Evolutionary conservation across 2,888 invertebrate species (phyloP).

Genomic region (Koerneria pararmatus): DNA sequence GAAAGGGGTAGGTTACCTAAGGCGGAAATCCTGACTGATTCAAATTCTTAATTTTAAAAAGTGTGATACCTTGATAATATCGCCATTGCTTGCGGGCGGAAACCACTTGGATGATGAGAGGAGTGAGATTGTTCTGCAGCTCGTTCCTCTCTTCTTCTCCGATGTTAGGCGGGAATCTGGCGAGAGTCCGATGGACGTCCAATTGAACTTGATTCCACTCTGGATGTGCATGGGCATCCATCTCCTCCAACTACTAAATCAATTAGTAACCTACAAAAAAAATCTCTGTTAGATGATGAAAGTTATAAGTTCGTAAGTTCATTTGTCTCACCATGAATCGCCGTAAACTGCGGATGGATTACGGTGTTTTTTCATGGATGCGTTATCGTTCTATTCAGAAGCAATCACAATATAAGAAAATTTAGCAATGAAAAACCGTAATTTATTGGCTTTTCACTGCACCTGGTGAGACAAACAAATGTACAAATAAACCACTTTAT

Average conservation of each 20-base stretch:
- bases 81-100: constrained; percentile 46
- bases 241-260: constrained; percentile 2
- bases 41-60: background rate
- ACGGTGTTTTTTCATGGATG: too few species aligned
- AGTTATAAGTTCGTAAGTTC: too few species aligned
- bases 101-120: constrained; percentile 54
- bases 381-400: too few species aligned
- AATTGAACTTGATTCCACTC: constrained; percentile 45
- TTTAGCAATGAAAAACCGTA: too few species aligned
- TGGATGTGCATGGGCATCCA: constrained; percentile 16
- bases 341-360: too few species aligned
- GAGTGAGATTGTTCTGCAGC: constrained; percentile 49
- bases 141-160: constrained; percentile 42
- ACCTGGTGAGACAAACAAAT: too few species aligned
- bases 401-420: too few species aligned
- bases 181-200: constrained; percentile 57
- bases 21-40: too few species aligned
- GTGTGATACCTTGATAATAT: constrained; percentile 57
- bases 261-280: background rate
- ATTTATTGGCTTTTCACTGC: too few species aligned
- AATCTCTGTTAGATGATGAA: background rate
- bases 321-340: too few species aligned
- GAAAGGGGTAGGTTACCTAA: too few species aligned
- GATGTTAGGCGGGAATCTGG: constrained; percentile 57
- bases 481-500: too few species aligned